Evolutionary conservation across 2,888 invertebrate genomes (phyloP), one percentile per base, ranked within the genome.

Genomic region (Eupithecia exiguata): DNA sequence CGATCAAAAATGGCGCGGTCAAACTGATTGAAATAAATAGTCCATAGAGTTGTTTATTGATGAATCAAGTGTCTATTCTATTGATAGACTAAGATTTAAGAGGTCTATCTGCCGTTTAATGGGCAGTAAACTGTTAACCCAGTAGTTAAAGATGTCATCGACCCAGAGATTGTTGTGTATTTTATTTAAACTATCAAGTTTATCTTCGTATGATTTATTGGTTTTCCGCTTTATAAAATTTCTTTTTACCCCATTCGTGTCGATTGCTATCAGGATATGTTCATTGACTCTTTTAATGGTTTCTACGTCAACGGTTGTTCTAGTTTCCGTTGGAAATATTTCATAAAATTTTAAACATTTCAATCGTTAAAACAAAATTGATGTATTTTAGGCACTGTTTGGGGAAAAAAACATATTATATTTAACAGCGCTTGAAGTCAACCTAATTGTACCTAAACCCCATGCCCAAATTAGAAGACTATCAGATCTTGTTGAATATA

Each of bases 1-100:
- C 79, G 82, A 77, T 77, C 81, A 88, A 89, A 90, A 89, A 88
- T 87, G 87, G 82, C 85, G 86, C 86, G 82, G 78, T 80, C 75
- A 80, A 79, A 80, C 77, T 35, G 71, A 78, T 78, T 76, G 75
- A 76, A 74, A 77, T 75, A 79, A 79, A 75, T 77, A 68, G 74
- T 68, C 72, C 66, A 73, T 38, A 58, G 38, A 35, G 62, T 69
- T 66, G 63, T 75, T 70, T 72, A 76, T 74, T 79, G 77, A 69
- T 75, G 70, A 74, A 74, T 72, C 74, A 77, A 75, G 70, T 74
- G 66, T 10, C 67, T 62, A 76, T 74, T 74, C 72, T 73, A 80
- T 78, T 74, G 78, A 79, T 76, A 75, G 78, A 77, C 77, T 72
- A 75, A 65, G 69, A 72, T 78, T 76, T 78, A 76, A 78, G 49